Evolutionary conservation across 35 echinoderm and acorn worm genomes (phyloP), one percentile per base, ranked within the genome.

Genomic region (Strongylocentrotus purpuratus): DNA sequence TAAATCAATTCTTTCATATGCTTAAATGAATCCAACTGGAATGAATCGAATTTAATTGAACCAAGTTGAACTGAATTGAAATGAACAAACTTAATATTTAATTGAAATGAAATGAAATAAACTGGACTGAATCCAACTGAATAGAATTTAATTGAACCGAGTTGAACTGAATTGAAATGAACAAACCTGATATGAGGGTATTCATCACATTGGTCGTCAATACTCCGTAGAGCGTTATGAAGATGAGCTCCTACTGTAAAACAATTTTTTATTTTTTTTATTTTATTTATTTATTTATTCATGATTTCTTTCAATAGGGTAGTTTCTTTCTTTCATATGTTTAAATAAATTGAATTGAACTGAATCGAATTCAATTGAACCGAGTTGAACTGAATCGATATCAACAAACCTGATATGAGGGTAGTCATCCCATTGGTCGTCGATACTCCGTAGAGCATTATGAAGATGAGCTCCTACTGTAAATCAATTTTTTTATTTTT

Each of bases 1-100:
- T 33, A 60, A 98, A 98, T 13, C 97, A 95, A 61, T 88, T 95
- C 61, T 86, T 32, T 31, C 95, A 94, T 48, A 96, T 71, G 0
- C 95, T 20, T 41, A 41, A 41, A 41, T 41, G 35, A 41, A 41
- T 41, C 3, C 1, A 41, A 41, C 6, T 7, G 8, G 0, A 52
- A 52, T 52, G 48, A 52, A 52, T 3, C 6, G 48, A 52, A 52
- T 52, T 52, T 1, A 52, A 52, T 52, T 52, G 13, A 48, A 5
- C 47, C 9, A n/a, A n/a, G n/a, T n/a, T n/a, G n/a, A n/a, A n/a
- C 48, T 52, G 48, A 52, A 52, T 52, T 52, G 6, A 52, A 52
- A 13, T 10, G 8, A 52, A 1, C 13, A 52, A 52, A 52, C 48
- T 5, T 52, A 13, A 52, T 52, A 52, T 48, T n/a, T n/a, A n/a